Base-by-base conservation (phyloP, 2,113 vertebrate genomes). In the Microtus ochrogaster region DNA sequence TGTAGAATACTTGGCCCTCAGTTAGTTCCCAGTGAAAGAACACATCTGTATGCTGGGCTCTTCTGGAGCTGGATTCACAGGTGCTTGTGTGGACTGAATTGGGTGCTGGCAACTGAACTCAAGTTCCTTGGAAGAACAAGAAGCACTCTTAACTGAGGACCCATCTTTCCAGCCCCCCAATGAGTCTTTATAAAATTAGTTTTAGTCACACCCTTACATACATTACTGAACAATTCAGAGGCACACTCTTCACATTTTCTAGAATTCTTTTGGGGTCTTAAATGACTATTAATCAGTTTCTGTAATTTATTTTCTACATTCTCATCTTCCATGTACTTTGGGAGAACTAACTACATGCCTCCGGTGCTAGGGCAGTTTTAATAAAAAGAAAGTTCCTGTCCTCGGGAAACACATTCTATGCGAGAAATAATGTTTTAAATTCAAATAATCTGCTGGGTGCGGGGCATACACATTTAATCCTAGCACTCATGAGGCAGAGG, bases 301-400 rank as follows among this genome's bases (percentile, higher is more conserved):
- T 91, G 16, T 73, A 66, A 79, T 68, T 63, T 89, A 33, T 73
- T 79, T 65, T 74, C 33, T 78, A 87, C 28, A 66, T 91, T 97
- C 28, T 93, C 24, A 61, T 76, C n/a, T 17, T 94, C 14, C 44
- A 36, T 49, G 68, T 65, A 73, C 65, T 86, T 58, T 68, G 16
- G 66, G 61, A 86, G 66, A 76, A 74, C 52, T 63, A 65, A 44
- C 13, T 58, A 6, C 24, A 73, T 22, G 65, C 47, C 19, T 68
- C 83, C 61, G 39, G 33, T 70, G 76, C 19, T 90, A 12, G 36
- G 3, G 4, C 41, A 83, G 19, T n/a, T 88, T 94, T 55, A 52
- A 88, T 86, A 55, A 86, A 66, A 94, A 61, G 19, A 94, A 77
- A 93, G 26, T 36, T 77, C 21, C n/a, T 72, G 2, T 79, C 39